phyloP scores from a whole-genome alignment of 2,113 vertebrate species.

The Passerina amoena region DNA sequence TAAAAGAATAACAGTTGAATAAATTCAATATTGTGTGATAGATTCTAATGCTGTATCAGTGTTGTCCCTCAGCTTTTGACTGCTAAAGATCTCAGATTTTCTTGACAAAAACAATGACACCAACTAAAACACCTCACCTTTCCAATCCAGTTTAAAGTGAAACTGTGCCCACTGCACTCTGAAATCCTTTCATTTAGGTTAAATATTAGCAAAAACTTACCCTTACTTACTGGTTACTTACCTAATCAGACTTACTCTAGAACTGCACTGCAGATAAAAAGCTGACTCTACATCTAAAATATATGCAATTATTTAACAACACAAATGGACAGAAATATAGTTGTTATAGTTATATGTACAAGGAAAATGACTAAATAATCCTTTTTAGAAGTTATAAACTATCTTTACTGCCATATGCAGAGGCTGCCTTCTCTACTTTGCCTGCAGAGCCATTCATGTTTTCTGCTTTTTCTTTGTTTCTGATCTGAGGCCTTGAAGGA shows the following conservation, averaged over 20 bases:
- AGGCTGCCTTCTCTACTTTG: neutral
- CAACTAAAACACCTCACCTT: neutral
- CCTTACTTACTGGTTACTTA: neutral
- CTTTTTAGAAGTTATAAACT: neutral
- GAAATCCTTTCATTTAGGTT: neutral
- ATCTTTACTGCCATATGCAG: neutral
- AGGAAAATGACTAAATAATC: neutral
- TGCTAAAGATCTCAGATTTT: neutral
- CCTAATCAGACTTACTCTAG: neutral
- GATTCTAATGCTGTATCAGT: neutral
- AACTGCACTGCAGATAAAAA: neutral
- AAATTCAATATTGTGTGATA: neutral
- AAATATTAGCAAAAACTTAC: neutral
- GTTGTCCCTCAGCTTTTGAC: neutral
- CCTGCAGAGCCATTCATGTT: neutral
- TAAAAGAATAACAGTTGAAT: slow-evolving; percentile 35
- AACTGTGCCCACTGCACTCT: neutral
- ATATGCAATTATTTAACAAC: neutral
- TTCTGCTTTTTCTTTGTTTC: neutral
- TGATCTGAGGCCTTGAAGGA: neutral
- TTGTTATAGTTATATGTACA: neutral
- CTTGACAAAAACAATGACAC: neutral
- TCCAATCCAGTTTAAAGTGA: neutral
- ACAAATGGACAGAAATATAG: neutral
- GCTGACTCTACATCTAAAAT: neutral